Evolutionary conservation across 2,888 invertebrate species (phyloP), one percentile per base, ranked within the genome.

Genomic region (Leptinotarsa haldemani): DNA sequence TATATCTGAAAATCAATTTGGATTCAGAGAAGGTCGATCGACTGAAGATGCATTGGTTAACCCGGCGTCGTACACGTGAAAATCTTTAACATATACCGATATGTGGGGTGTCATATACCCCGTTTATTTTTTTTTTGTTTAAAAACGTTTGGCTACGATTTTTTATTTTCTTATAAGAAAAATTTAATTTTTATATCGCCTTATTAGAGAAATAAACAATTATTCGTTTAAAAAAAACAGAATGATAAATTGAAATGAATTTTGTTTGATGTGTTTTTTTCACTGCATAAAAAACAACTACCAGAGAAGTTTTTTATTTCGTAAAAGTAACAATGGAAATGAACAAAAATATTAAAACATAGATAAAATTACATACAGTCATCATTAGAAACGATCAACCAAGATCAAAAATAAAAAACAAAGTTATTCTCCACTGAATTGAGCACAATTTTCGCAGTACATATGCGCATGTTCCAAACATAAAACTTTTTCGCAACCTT

Each of bases 181-280:
- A 48, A 48, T 48, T 48, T 48, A 48, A 48, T 48, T 48, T 48
- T 48, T 48, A 48, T 48, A 48, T 48, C 48, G 48, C 48, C 48
- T 48, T 16, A 48, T 48, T 48, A 48, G 48, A 48, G 48, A 48
- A 48, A 48, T 48, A 48, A 48, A 48, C 48, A 48, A 48, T 48
- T 48, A 48, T 48, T 48, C 48, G 48, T 48, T 48, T 48, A 48
- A 48, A 48, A 48, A 48, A 48, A 48, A 3, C 25, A 3, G 25
- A 48, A 48, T 48, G 48, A 48, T 48, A 48, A 48, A 48, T 48
- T 48, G 48, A 48, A 48, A 48, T 48, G 48, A 48, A 48, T 48
- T 48, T 48, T 48, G 48, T 48, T 48, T 48, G 15, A 48, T 48
- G 48, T 48, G 48, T 48, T 12, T 48, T 48, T 48, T 48, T 16